These are phyloP conservation scores for Cephalopterus ornatus DNA, from an alignment of 2,113 vertebrate species.

Conservation along the genomic window DNA sequence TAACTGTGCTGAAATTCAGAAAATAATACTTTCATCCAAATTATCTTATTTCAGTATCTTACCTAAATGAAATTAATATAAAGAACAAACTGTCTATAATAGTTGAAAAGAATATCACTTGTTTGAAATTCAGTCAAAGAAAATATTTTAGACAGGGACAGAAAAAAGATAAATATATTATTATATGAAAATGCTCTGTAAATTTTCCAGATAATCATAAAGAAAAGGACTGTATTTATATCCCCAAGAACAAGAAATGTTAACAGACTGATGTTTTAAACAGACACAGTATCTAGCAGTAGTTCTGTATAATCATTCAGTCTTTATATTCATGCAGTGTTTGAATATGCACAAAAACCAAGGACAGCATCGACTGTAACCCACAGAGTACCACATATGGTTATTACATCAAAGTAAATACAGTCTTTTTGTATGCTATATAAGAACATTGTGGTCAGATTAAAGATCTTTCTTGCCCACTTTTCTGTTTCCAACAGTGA, in stretches of 20 bases:
- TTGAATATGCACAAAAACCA: background rate
- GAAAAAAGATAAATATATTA: background rate
- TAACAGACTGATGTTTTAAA: background rate
- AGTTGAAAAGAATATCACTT: background rate
- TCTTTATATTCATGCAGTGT: background rate
- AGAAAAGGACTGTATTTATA: background rate
- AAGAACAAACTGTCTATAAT: background rate
- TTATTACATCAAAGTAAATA: slow-evolving; percentile 12
- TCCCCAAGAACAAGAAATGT: background rate
- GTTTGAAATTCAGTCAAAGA: background rate
- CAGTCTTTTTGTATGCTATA: background rate
- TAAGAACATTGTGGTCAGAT: background rate
- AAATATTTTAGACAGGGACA: background rate
- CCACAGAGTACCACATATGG: background rate
- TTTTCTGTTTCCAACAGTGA: background rate
- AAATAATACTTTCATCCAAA: background rate
- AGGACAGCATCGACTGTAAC: background rate
- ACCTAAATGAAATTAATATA: background rate
- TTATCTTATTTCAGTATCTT: background rate
- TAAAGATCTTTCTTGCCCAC: background rate
- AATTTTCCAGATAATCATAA: background rate
- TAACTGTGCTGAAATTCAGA: background rate
- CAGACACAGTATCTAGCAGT: background rate
- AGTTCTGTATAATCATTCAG: background rate
- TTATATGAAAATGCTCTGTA: background rate